phyloP scores from a whole-genome alignment of 2,113 vertebrate genomes.

The Triplophysa tibetana region DNA sequence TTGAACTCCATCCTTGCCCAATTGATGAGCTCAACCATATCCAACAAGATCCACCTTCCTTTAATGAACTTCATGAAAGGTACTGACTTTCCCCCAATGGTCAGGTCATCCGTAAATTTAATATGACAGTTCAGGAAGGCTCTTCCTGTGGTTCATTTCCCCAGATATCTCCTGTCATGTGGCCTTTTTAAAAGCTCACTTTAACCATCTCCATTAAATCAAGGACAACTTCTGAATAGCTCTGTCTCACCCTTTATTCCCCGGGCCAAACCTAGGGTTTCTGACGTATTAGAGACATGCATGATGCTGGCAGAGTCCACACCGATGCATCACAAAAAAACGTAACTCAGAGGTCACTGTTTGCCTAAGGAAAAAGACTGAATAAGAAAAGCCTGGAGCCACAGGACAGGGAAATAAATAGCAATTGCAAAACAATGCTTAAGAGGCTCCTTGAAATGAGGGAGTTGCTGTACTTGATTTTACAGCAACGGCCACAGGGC shows the following conservation, averaged over 20 bases:
- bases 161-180: conserved; percentile 38
- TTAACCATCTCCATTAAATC: conserved; percentile 47
- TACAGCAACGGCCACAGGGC: conserved; percentile 29
- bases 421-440: conserved; percentile 51
- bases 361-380: conserved; percentile 27
- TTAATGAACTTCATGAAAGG: background rate
- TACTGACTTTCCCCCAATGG: background rate
- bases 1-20: conserved; percentile 1
- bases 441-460: conserved; percentile 38
- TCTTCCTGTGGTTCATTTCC: conserved; percentile 27
- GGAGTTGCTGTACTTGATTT: conserved; percentile 36
- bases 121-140: conserved; percentile 33
- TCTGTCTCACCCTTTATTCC: conserved; percentile 32
- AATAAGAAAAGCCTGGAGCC: conserved; percentile 26
- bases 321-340: conserved; percentile 42
- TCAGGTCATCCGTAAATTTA: conserved; percentile 9
- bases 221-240: conserved; percentile 43
- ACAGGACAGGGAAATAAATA: conserved; percentile 39
- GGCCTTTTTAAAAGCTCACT: conserved; percentile 21
- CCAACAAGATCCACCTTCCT: conserved; percentile 28
- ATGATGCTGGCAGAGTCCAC: background rate
- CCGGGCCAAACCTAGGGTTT: conserved; percentile 31
- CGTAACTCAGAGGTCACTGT: conserved; percentile 21
- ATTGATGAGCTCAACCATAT: conserved; percentile 14
- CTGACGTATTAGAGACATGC: conserved; percentile 16